Conservation (phyloP, 2,797 vertebrate species). For the Aulostomus chinensis region DNA sequence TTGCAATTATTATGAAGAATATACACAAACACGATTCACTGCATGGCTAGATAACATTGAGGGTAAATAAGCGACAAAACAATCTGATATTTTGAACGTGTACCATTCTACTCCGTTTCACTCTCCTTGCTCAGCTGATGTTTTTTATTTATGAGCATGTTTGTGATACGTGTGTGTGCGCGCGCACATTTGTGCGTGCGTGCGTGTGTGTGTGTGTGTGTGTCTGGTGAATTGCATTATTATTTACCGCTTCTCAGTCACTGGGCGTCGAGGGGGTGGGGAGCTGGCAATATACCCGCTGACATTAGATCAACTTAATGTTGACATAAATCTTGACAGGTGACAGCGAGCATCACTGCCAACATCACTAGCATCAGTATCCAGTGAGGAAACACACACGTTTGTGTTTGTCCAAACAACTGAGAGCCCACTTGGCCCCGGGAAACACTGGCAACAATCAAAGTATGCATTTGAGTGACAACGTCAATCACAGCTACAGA, state of each 20-base stretch:
- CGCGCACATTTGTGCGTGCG: too few species aligned
- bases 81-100: too few species aligned
- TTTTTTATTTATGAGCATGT: background rate
- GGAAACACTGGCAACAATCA: slow-evolving; percentile 44
- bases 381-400: slow-evolving; percentile 70
- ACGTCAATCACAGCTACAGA: slow-evolving; percentile 24
- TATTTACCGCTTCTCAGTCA: slow-evolving; percentile 77
- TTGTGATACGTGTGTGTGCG: slow-evolving; percentile 1
- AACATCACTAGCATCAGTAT: slow-evolving; percentile 15
- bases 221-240: slow-evolving; percentile 37
- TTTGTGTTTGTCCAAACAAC: slow-evolving; percentile 65
- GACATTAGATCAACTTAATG: slow-evolving; percentile 83
- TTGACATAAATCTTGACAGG: slow-evolving; percentile 79
- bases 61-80: too few species aligned
- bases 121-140: background rate
- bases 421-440: slow-evolving; percentile 74
- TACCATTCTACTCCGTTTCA: background rate
- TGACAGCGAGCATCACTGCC: slow-evolving; percentile 60
- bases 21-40: too few species aligned
- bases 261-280: slow-evolving; percentile 4
- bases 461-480: slow-evolving; percentile 1
- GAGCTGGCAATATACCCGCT: slow-evolving; percentile 74
- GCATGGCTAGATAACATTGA: too few species aligned
- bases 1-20: too few species aligned
- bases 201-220: slow-evolving; percentile 6